Base-by-base conservation (phyloP, 2,888 invertebrate genomes). In the Myathropa florea region DNA sequence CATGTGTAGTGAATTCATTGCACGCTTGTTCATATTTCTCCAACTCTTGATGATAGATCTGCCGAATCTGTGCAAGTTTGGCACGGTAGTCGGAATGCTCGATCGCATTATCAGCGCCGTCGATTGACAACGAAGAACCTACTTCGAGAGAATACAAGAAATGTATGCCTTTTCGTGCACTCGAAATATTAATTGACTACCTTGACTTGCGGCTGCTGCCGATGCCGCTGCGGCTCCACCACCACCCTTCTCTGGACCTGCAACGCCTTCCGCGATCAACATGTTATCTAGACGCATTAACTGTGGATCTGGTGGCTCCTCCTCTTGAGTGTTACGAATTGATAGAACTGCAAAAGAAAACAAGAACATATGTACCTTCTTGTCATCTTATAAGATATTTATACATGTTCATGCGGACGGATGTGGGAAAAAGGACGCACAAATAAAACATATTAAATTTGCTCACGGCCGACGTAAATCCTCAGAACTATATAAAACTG, bases 11-110 rank as follows among this genome's bases (percentile, higher is more conserved):
- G 93, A 99, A 99, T 94, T 99, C 99, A 93, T 98, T 98, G 94
- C 99, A 99, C n/a, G 99, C 99, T 95, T 99, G 99, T 94, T 99
- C 99, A 92, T 99, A 99, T 94, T 99, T 99, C 93, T 99, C 98
- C 91, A 99, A 93, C 93, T 99, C 99, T 93, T 98, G 98, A 93
- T 99, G 99, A 94, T 99, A 99, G 91, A 99, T 99, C 94, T 98
- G 98, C 86, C 99, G 95, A 93, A 99, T 99, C 94, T 99, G 99
- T 14, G 98, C 97, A 91, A 99, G 95, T 93, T 99, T 99, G 90
- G 98, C 98, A 90, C 99, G 96, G 94, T 99, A 99, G 93, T 99
- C 99, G 85, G 99, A 98, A 94, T 99, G 99, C 94, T 99, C 99
- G 92, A 98, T 98, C 90, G 98, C 98, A 93, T 98, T 98, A 93